Evolutionary conservation across 2,797 vertebrate genomes (phyloP).

Genomic region (Hozukius guyotensis): DNA sequence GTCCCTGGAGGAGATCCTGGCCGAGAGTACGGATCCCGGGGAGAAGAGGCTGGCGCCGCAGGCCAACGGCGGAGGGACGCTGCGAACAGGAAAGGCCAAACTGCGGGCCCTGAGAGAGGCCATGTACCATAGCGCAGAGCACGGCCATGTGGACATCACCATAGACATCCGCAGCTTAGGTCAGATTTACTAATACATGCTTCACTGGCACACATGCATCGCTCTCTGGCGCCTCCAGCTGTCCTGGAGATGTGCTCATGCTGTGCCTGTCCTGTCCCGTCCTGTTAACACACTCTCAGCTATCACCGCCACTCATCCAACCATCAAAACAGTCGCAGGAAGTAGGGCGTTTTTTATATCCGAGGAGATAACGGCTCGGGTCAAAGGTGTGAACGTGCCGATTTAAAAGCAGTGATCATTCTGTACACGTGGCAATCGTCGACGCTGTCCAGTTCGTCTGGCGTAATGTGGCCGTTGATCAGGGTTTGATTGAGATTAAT

Average conservation of each 20-base stretch:
- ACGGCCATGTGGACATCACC: constrained; percentile 89
- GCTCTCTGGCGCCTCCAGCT: constrained; percentile 68
- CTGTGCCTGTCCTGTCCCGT: constrained; percentile 69
- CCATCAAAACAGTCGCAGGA: constrained; percentile 15
- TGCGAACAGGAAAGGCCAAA: constrained; percentile 86
- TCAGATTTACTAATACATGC: constrained; percentile 81
- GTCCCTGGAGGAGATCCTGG: constrained; percentile 87
- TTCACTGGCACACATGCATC: constrained; percentile 61
- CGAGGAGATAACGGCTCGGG: constrained; percentile 12
- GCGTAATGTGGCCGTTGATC: not conserved
- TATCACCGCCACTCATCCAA: constrained; percentile 32
- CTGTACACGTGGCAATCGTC: constrained; percentile 3
- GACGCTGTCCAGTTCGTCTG: not conserved
- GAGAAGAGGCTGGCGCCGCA: constrained; percentile 74
- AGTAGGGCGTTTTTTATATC: constrained; percentile 18
- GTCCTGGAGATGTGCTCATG: constrained; percentile 74
- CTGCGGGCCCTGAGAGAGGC: constrained; percentile 88
- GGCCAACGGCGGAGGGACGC: constrained; percentile 77
- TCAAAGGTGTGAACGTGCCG: constrained; percentile 24
- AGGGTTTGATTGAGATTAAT: constrained; percentile 3
- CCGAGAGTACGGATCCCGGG: constrained; percentile 79
- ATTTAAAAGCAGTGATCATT: not conserved
- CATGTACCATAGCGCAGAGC: constrained; percentile 89
- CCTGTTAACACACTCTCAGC: constrained; percentile 34
- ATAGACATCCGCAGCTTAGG: constrained; percentile 89